Conservation (phyloP, 2,113 vertebrate species). For the Hemibagrus wyckioides region DNA sequence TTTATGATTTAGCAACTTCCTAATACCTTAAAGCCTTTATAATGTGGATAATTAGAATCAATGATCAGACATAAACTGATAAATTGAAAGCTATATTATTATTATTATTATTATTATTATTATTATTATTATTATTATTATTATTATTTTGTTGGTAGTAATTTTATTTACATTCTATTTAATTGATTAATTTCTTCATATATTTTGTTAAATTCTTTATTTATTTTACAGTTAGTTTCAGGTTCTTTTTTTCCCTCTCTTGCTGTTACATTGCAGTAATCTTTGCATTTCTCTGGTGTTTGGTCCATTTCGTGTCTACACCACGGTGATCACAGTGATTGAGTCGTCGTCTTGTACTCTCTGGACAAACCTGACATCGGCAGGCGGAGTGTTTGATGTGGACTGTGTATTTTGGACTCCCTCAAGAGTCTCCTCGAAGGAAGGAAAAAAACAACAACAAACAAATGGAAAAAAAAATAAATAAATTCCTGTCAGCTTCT, state of each 20-base stretch:
- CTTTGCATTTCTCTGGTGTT: not conserved
- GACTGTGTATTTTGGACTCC: slow-evolving; percentile 21
- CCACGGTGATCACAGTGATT: not conserved
- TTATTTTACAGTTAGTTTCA: no score
- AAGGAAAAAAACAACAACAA: not conserved
- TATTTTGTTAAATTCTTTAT: not conserved
- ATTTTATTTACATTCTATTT: no score
- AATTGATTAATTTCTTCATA: no score
- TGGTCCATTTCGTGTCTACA: not conserved
- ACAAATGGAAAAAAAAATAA: not conserved
- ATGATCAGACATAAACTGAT: not conserved
- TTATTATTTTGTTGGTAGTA: no score
- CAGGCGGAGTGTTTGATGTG: slow-evolving; percentile 32
- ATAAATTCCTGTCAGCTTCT: not conserved
- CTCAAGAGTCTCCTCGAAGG: not conserved
- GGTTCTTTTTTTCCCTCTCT: not conserved
- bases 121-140: no score
- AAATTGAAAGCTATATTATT: not conserved
- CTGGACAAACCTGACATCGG: slow-evolving; percentile 18
- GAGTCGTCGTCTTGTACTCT: slow-evolving; percentile 26
- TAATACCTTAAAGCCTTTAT: not conserved
- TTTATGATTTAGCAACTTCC: no score
- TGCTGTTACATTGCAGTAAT: not conserved
- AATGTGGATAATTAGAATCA: not conserved
- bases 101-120: not conserved